Conservation (phyloP, 2,113 vertebrate species). For the Camarhynchus parvulus region DNA sequence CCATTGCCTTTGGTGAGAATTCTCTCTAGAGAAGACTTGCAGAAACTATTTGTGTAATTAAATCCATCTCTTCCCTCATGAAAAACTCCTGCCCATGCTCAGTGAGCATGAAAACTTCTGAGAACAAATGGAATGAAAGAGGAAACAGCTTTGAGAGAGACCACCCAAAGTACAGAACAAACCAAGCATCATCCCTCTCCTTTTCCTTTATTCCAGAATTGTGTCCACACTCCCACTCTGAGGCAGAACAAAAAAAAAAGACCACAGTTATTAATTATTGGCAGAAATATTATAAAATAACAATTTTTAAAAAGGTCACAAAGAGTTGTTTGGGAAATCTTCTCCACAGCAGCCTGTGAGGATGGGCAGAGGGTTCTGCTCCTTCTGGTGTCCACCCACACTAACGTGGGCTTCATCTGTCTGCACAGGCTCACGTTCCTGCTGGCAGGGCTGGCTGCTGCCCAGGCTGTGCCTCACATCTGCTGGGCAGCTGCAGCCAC, state of each 20-base stretch:
- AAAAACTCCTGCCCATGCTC: not conserved
- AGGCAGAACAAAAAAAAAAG: not conserved
- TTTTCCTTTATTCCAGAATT: not conserved
- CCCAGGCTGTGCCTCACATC: slow-evolving; percentile 70
- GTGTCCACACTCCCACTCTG: not conserved
- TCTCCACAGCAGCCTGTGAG: slow-evolving; percentile 31
- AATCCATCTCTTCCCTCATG: not conserved
- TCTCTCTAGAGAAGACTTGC: not conserved
- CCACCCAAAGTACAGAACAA: slow-evolving; percentile 40
- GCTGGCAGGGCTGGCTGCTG: slow-evolving; percentile 41
- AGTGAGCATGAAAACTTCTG: not conserved
- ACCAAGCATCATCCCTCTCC: not conserved
- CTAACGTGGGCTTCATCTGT: slow-evolving; percentile 41
- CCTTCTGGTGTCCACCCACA: slow-evolving; percentile 44
- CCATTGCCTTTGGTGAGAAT: not conserved
- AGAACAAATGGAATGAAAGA: not conserved
- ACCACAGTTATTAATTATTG: not conserved
- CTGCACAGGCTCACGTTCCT: slow-evolving; percentile 26
- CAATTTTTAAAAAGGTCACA: not conserved
- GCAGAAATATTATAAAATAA: not conserved
- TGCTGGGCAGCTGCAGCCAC: slow-evolving; percentile 60
- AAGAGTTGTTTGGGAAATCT: slow-evolving; percentile 9
- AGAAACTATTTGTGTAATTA: not conserved
- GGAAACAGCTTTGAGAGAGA: slow-evolving; percentile 23
- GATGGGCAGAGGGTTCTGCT: slow-evolving; percentile 39